Conservation (phyloP, 2,113 vertebrate genomes). For the Todiramphus chloris region DNA sequence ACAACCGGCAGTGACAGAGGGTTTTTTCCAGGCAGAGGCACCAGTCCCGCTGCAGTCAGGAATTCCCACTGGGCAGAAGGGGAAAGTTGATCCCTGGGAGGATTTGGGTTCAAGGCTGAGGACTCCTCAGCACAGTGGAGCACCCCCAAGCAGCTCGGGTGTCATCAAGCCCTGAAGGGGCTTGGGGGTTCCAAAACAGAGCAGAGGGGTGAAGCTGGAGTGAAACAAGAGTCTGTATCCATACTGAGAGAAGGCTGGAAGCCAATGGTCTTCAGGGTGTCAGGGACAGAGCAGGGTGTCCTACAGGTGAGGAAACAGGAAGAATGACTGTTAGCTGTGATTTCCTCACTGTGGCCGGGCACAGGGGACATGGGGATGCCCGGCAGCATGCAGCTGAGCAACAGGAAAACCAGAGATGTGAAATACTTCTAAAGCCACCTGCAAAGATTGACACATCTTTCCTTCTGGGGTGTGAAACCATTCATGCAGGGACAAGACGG, state of each 20-base stretch:
- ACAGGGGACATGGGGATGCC: accelerated
- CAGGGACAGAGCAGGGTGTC: background rate
- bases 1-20: background rate
- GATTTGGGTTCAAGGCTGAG: background rate
- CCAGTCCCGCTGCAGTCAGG: background rate
- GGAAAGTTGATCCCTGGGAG: background rate
- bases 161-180: background rate
- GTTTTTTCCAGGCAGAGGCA: background rate
- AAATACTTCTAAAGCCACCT: background rate
- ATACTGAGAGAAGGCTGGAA: background rate
- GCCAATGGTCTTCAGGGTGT: background rate
- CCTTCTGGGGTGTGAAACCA: background rate
- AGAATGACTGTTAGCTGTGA: background rate
- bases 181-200: background rate
- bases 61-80: background rate
- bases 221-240: background rate
- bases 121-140: accelerated
- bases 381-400: background rate
- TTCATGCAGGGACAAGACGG: background rate
- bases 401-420: constrained; percentile 43
- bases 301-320: background rate
- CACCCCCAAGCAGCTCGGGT: background rate
- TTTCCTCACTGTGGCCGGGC: background rate
- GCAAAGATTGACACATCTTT: background rate
- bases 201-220: background rate